Conservation (phyloP, 2,113 vertebrate genomes). For the Poeciliopsis prolifica region DNA sequence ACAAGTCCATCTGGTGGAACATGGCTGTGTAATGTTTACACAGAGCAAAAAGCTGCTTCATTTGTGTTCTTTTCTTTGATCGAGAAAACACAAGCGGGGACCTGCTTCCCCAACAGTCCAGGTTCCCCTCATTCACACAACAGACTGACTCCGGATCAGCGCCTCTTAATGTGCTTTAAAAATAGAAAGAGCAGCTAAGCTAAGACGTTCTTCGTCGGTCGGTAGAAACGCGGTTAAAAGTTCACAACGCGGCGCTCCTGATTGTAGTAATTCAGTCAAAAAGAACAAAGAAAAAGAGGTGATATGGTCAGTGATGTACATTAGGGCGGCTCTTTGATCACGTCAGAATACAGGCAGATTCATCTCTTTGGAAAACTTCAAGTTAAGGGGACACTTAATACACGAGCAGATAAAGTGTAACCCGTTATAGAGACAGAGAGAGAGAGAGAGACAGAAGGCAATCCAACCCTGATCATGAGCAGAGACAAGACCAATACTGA, state of each 20-base stretch:
- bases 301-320: conserved; percentile 53
- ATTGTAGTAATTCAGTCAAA: conserved; percentile 1
- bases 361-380: conserved; percentile 65
- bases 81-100: conserved; percentile 59
- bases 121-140: conserved; percentile 31
- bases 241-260: conserved; percentile 34
- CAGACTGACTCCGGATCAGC: conserved; percentile 63
- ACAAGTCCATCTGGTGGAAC: conserved; percentile 50
- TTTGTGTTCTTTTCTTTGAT: conserved; percentile 21
- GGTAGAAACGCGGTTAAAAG: conserved; percentile 56
- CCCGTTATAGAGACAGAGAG: conserved; percentile 44
- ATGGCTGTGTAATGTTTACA: conserved; percentile 41
- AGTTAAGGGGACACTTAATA: conserved; percentile 45
- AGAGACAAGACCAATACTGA: conserved; percentile 28
- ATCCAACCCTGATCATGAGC: conserved; percentile 54
- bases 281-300: conserved; percentile 4
- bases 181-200: conserved; percentile 34
- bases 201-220: conserved; percentile 19
- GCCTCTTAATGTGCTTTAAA: conserved; percentile 20
- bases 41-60: conserved; percentile 11
- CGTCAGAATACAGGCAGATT: conserved; percentile 59
- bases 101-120: conserved; percentile 33
- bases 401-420: conserved; percentile 30
- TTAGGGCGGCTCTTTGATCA: conserved; percentile 45
- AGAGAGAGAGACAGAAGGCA: conserved; percentile 40